These are phyloP conservation scores for Meta bourneti DNA, from an alignment of 2,888 invertebrate species.

Conservation along the genomic window DNA sequence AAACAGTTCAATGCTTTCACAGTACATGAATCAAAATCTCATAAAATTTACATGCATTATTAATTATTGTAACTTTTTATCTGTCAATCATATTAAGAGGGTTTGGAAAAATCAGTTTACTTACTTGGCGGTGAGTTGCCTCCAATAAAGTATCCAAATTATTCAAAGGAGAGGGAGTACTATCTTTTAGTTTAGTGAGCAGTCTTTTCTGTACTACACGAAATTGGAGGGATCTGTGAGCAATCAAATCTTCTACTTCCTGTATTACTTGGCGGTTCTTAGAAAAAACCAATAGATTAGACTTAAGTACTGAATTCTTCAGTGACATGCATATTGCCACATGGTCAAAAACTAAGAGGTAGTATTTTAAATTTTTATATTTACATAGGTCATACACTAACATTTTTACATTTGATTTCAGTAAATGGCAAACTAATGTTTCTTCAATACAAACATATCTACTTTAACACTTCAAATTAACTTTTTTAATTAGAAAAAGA, in stretches of 20 bases:
- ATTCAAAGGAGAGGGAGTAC: constrained; percentile 88
- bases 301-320: not conserved
- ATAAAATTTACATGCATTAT: too few relatives aligned
- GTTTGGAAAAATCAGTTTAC: not conserved
- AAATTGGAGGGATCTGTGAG: constrained; percentile 86
- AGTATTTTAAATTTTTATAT: too few relatives aligned
- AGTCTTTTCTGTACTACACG: constrained; percentile 88
- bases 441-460: too few relatives aligned
- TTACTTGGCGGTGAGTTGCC: constrained; percentile 85
- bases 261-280: constrained; percentile 66
- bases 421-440: too few relatives aligned
- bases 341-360: not conserved
- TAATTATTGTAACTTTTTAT: too few relatives aligned
- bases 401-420: too few relatives aligned
- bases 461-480: too few relatives aligned
- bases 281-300: constrained; percentile 80
- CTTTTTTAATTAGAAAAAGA: too few relatives aligned
- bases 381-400: too few relatives aligned
- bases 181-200: constrained; percentile 88
- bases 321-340: not conserved
- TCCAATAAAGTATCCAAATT: constrained; percentile 87
- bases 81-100: too few relatives aligned
- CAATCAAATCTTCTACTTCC: constrained; percentile 81
- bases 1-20: too few relatives aligned
- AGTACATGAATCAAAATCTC: too few relatives aligned